Percentiles rank a stretch among this genome's conserved stretches.
phyloP scores from a whole-genome alignment of 2,888 invertebrate genomes.

The Caenorhabditis japonica region DNA sequence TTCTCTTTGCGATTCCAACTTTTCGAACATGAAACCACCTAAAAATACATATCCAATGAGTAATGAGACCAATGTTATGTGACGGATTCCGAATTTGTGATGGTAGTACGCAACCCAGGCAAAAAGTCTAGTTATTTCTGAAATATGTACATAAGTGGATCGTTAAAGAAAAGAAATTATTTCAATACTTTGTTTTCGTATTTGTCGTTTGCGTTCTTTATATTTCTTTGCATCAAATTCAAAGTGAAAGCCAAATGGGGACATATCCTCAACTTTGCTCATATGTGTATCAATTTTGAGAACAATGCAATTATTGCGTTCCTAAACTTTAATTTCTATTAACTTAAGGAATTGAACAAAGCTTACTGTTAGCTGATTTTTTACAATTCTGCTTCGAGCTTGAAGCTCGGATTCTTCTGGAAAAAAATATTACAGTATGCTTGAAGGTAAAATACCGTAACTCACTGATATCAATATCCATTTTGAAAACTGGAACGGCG shows the following conservation, averaged over 20 bases:
- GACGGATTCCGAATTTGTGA: slow-evolving; percentile 69
- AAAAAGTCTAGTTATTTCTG: slow-evolving; percentile 63
- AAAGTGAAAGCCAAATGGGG: slow-evolving; percentile 67
- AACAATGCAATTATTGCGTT: slow-evolving; percentile 64
- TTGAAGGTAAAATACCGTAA: no score
- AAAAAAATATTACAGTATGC: background rate
- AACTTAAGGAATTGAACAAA: background rate
- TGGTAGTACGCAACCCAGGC: slow-evolving; percentile 66
- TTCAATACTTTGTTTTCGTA: slow-evolving; percentile 56
- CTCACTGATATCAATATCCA: slow-evolving; percentile 51
- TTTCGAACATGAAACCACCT: slow-evolving; percentile 66
- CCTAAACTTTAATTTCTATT: slow-evolving; percentile 19
- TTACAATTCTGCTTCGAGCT: slow-evolving; percentile 58
- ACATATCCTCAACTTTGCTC: slow-evolving; percentile 55
- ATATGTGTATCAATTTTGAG: slow-evolving; percentile 61
- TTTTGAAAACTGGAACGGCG: no score
- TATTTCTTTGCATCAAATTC: slow-evolving; percentile 64
- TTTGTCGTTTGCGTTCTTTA: slow-evolving; percentile 47
- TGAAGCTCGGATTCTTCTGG: slow-evolving; percentile 63
- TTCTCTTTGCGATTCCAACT: slow-evolving; percentile 62
- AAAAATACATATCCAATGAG: slow-evolving; percentile 61
- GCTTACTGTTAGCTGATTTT: slow-evolving; percentile 60
- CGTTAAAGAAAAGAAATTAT: no score
- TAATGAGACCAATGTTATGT: slow-evolving; percentile 59
- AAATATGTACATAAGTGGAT: no score